phyloP scores from a whole-genome alignment of 2,888 invertebrate genomes.

The Cetonia aurata region DNA sequence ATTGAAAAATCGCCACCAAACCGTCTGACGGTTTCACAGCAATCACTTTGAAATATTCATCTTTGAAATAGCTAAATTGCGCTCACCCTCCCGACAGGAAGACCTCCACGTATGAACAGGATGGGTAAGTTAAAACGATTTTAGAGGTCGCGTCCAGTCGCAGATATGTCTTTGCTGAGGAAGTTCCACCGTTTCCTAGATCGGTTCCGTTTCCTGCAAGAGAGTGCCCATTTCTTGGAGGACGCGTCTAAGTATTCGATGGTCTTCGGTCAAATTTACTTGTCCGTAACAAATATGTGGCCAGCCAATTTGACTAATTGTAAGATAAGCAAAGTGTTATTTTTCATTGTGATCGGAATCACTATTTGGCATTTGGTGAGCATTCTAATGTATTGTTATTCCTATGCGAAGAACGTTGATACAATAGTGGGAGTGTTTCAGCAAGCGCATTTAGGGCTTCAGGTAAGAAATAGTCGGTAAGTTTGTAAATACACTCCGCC shows the following conservation, averaged over 20 bases:
- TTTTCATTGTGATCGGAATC: not conserved
- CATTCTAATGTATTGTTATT: conserved; percentile 7
- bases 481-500: not conserved
- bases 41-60: not conserved
- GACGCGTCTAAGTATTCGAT: not conserved
- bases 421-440: conserved; percentile 7
- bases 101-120: not conserved
- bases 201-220: not conserved
- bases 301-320: not conserved
- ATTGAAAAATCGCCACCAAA: too few relatives aligned
- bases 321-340: not conserved
- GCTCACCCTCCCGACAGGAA: not conserved
- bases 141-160: too few relatives aligned
- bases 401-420: conserved; percentile 2
- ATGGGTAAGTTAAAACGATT: not conserved
- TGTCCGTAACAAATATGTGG: not conserved
- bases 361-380: not conserved
- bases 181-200: not conserved
- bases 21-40: not conserved
- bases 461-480: conserved; percentile 23
- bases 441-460: conserved; percentile 11
- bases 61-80: not conserved
- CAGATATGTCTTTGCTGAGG: not conserved
- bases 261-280: not conserved
- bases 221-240: not conserved